Evolutionary conservation across 1,140 invertebrate species (phyloP), one percentile per base, ranked within the genome.

Genomic region (Euschistus heros): DNA sequence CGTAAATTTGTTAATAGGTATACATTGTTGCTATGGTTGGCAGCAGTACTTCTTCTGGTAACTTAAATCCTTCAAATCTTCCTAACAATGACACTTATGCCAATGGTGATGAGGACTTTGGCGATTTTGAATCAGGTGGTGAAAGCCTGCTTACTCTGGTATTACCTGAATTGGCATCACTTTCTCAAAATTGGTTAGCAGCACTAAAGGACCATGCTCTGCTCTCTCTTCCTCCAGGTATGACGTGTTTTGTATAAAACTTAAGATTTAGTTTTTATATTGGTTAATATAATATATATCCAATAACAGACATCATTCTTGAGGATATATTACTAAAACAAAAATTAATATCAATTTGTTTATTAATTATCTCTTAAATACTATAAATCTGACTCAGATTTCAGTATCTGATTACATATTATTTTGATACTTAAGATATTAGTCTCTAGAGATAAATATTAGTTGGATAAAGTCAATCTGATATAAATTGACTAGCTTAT

Each of bases 201-300:
- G 93, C 94, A 2, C 79, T 99, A 64, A 88, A 88, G 75, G 97
- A 99, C 80, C 89, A 98, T 74, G 95, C 97, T 2, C 77, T 99
- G 44, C 77, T 99, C 13, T 92, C 94, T 69, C 78, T 99, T 66
- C 94, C 96, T 2, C 80, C 87, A 68, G 87, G 87, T 89, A 76
- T 76, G 71, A 73, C 20, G 61, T 37, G 6, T 37, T 37, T 10
- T 10, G 10, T 6, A 37, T 37, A 4, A n/a, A n/a, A 37, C 13
- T 63, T 67, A 0, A 30, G 15, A 30, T 37, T 55, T 42, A 18
- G 6, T 61, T 59, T 59, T 24, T 33, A 24, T 59, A 27, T 27
- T 59, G 4, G 4, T 20, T 57, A 20, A 20, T 57, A 22, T n/a
- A 6, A n/a, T 24, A 50, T 64, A 5, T n/a, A n/a, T n/a, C n/a